phyloP scores from a whole-genome alignment of 2,113 vertebrate genomes.

The Brachirus orientalis region DNA sequence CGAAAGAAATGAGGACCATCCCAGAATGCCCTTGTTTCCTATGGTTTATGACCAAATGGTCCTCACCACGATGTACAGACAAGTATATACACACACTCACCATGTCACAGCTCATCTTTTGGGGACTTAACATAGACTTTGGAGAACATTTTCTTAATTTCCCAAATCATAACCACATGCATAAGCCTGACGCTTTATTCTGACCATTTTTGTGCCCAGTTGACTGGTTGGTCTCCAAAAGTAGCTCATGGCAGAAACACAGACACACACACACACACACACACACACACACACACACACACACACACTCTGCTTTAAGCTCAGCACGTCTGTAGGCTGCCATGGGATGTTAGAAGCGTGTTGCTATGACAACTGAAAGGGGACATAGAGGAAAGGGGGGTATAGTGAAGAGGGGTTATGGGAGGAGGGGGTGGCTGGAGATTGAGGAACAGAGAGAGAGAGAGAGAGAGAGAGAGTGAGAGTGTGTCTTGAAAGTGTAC shows the following conservation, averaged over 20 bases:
- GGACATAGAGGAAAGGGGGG: constrained; percentile 74
- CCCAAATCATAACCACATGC: not conserved
- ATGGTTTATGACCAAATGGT: too few relatives aligned
- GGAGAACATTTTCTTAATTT: too few relatives aligned
- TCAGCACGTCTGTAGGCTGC: constrained; percentile 82
- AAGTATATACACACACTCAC: too few relatives aligned
- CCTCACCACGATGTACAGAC: too few relatives aligned
- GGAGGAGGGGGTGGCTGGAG: constrained; percentile 40
- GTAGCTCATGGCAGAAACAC: constrained; percentile 7
- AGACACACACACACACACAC: constrained; percentile 25
- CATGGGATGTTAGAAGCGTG: constrained; percentile 89
- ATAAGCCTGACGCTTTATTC: too few relatives aligned
- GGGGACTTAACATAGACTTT: too few relatives aligned
- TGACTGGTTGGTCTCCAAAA: not conserved
- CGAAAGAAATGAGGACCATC: too few relatives aligned
- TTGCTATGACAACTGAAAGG: constrained; percentile 93
- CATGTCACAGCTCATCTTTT: too few relatives aligned
- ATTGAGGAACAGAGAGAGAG: constrained; percentile 61
- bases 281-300: constrained; percentile 31
- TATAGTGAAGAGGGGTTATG: constrained; percentile 36
- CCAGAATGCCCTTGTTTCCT: too few relatives aligned
- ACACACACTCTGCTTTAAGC: constrained; percentile 54
- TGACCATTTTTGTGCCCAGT: not conserved
- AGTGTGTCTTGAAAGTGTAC: constrained; percentile 69
- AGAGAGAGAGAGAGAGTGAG: constrained; percentile 20